phyloP scores from a whole-genome alignment of 1,140 invertebrate species.

The Ceratitis capitata region DNA sequence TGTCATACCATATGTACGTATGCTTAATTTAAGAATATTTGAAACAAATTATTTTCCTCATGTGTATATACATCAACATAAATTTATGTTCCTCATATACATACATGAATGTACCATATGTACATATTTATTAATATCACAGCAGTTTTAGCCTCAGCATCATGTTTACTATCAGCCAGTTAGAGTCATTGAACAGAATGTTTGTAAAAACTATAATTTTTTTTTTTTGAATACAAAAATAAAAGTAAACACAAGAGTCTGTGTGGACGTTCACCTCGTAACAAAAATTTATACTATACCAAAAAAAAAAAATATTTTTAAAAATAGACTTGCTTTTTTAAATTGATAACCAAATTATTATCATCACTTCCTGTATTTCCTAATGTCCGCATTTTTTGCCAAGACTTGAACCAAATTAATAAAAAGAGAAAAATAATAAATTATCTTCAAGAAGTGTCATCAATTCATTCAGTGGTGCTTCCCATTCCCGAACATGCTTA shows the following conservation, averaged over 20 bases:
- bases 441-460: neutral
- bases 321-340: neutral
- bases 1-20: too few species aligned
- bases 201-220: neutral
- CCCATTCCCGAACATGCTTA: neutral
- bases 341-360: neutral
- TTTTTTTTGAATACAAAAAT: neutral
- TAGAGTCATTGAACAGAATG: neutral
- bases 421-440: neutral
- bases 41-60: neutral
- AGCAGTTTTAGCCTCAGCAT: neutral
- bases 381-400: neutral
- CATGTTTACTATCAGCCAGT: neutral
- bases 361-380: neutral
- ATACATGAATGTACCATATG: too few species aligned
- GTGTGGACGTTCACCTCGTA: neutral
- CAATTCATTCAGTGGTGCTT: neutral
- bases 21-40: too few species aligned
- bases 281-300: neutral
- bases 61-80: too few species aligned
- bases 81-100: too few species aligned
- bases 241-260: neutral
- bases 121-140: neutral
- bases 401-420: neutral
- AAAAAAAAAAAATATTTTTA: neutral